Conservation (phyloP, 1,140 invertebrate genomes). For the Augochlora pura region DNA sequence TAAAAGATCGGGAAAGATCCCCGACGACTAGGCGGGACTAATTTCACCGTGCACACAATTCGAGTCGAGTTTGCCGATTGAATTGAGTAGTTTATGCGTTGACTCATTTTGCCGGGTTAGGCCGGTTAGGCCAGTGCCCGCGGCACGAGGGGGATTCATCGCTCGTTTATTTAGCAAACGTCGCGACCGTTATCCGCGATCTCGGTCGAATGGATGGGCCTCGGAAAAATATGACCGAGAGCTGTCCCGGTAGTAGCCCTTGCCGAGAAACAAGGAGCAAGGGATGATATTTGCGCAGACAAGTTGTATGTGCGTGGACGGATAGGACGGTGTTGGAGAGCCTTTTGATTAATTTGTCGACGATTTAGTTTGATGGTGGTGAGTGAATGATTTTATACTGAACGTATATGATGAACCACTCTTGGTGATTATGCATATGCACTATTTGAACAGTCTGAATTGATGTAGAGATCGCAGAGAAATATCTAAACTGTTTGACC, state of each 20-base stretch:
- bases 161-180: slow-evolving; percentile 60
- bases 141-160: slow-evolving; percentile 29
- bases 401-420: too few species aligned
- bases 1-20: not conserved
- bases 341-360: too few species aligned
- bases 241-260: too few species aligned
- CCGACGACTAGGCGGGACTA: not conserved
- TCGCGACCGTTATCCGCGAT: slow-evolving; percentile 32
- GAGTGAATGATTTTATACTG: too few species aligned
- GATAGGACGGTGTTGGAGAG: too few species aligned
- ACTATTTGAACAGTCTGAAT: too few species aligned
- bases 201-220: not conserved
- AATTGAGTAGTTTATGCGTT: slow-evolving; percentile 6
- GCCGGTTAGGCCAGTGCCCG: slow-evolving; percentile 2
- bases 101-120: not conserved
- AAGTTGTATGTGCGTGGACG: not conserved
- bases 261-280: not conserved
- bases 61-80: slow-evolving; percentile 13
- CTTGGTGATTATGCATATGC: too few species aligned
- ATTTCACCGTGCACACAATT: not conserved
- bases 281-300: not conserved
- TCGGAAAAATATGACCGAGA: not conserved
- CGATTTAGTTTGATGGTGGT: too few species aligned
- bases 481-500: too few species aligned
- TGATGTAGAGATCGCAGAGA: too few species aligned